Conservation (phyloP, 2,797 vertebrate species). For the Catamblyrhynchus diadema region DNA sequence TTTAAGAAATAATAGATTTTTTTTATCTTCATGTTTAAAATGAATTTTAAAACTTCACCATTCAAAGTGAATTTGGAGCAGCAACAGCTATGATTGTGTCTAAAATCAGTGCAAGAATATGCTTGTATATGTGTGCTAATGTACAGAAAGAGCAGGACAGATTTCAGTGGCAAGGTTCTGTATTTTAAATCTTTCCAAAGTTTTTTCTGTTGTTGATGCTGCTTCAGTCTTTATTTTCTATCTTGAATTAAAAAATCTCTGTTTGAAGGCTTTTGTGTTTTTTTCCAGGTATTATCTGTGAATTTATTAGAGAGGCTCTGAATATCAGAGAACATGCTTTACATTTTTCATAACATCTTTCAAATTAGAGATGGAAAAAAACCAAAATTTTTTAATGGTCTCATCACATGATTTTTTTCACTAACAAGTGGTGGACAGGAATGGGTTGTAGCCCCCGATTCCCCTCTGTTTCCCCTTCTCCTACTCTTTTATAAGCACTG, state of each 20-base stretch:
- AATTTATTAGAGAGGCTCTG: background rate
- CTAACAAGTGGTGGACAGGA: background rate
- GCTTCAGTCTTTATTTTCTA: background rate
- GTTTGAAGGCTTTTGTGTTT: background rate
- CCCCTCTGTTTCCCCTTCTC: accelerated
- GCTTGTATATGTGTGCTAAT: background rate
- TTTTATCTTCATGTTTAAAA: background rate
- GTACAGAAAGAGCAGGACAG: background rate
- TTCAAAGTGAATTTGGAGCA: background rate
- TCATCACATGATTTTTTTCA: background rate
- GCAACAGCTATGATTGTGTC: background rate
- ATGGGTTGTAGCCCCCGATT: background rate
- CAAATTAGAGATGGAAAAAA: background rate
- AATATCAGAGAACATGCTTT: accelerated
- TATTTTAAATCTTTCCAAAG: background rate
- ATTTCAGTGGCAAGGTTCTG: background rate
- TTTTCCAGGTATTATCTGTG: background rate
- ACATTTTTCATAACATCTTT: background rate
- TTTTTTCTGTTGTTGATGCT: background rate
- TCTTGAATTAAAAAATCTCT: background rate
- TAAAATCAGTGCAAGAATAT: background rate
- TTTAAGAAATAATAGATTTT: background rate
- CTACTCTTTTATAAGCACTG: background rate
- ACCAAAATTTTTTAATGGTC: background rate
- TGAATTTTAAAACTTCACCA: background rate